phyloP scores from a whole-genome alignment of 2,888 invertebrate genomes.

The Eupeodes luniger region DNA sequence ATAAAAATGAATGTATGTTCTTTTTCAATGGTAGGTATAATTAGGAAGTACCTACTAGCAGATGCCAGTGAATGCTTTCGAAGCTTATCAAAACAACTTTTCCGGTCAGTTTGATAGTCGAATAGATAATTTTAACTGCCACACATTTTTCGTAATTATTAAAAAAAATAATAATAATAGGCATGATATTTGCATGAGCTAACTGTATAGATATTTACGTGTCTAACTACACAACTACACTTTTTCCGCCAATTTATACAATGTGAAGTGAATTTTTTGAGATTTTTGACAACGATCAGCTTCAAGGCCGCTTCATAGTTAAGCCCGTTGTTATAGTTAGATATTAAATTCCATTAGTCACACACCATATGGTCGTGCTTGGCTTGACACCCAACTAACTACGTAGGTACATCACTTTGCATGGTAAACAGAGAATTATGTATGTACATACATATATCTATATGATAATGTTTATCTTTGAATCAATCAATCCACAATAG shows the following conservation, averaged over 20 bases:
- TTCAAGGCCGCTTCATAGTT: constrained; percentile 18
- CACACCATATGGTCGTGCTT: constrained; percentile 55
- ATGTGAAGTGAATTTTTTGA: not conserved
- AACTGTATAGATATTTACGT: not conserved
- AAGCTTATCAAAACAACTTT: no score
- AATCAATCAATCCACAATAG: not conserved
- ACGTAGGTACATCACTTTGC: constrained; percentile 2
- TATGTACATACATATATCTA: not conserved
- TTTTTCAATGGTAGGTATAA: no score
- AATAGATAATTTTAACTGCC: no score
- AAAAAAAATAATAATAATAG: not conserved
- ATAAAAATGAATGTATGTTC: no score
- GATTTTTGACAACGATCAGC: not conserved
- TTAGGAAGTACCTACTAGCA: no score
- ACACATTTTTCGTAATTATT: not conserved
- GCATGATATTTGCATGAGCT: not conserved
- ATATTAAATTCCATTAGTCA: not conserved
- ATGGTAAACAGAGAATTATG: not conserved
- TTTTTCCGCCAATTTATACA: not conserved
- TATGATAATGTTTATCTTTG: not conserved
- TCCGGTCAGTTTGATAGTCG: no score
- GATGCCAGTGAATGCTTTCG: no score
- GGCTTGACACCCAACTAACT: constrained; percentile 16
- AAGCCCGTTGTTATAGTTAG: not conserved
- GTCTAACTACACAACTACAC: not conserved